Evolutionary conservation across 2,888 invertebrate genomes (phyloP).

Genomic region (Neoaliturus tenellus): DNA sequence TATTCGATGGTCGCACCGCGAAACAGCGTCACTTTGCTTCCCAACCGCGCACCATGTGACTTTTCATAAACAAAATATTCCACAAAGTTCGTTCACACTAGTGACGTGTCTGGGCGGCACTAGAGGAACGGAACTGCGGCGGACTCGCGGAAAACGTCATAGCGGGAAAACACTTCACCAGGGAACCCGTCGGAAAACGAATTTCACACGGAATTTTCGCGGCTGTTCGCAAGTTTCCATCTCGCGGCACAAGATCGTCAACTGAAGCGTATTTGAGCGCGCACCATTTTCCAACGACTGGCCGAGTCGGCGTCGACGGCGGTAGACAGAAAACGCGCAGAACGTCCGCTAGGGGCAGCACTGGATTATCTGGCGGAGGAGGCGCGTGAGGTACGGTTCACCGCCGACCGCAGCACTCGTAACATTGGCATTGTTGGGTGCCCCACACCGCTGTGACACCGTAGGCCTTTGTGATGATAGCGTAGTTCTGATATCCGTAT

Average conservation of each 20-base stretch:
- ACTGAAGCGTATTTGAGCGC: constrained; percentile 23
- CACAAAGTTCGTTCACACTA: constrained; percentile 37
- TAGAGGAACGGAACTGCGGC: not conserved
- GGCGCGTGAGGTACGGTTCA: constrained; percentile 38
- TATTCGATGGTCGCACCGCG: not conserved
- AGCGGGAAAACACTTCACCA: not conserved
- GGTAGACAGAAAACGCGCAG: constrained; percentile 39
- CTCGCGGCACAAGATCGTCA: not conserved
- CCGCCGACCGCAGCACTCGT: constrained; percentile 31
- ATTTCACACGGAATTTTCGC: not conserved
- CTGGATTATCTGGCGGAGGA: constrained; percentile 50
- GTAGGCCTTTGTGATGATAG: no score
- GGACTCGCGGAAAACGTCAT: not conserved
- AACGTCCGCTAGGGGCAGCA: constrained; percentile 51
- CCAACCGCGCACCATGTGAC: not conserved
- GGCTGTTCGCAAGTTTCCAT: not conserved
- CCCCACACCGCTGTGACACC: no score
- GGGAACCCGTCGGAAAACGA: not conserved
- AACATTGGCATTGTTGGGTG: constrained; percentile 27
- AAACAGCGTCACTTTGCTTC: not conserved
- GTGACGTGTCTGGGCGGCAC: constrained; percentile 6
- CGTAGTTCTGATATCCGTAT: no score
- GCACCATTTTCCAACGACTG: constrained; percentile 53
- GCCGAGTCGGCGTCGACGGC: constrained; percentile 45
- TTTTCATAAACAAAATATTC: constrained; percentile 28